Percentiles rank a stretch among this genome's conserved stretches.
Conservation (phyloP, 2,113 vertebrate genomes). For the Paratilapia polleni region DNA sequence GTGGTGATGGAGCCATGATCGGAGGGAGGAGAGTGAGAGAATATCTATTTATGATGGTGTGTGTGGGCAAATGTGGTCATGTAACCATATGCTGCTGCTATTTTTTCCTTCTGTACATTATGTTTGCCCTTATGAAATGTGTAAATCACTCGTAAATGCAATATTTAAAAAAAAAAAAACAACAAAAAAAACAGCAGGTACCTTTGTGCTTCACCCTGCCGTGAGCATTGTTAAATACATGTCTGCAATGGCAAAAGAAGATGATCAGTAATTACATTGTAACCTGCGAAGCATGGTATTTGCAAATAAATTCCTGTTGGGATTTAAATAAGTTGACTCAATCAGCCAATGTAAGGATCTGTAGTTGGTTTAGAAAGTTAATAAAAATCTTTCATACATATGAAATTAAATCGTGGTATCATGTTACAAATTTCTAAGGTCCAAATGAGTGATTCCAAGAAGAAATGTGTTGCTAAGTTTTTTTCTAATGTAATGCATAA, state of each 20-base stretch:
- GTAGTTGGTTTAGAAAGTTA: neutral
- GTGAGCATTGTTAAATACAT: neutral
- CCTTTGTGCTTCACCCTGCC: neutral
- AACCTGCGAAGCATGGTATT: neutral
- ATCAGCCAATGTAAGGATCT: neutral
- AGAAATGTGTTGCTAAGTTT: neutral
- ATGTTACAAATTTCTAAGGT: neutral
- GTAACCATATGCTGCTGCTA: slow-evolving; percentile 53
- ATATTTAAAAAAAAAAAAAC: neutral
- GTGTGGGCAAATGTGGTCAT: slow-evolving; percentile 70
- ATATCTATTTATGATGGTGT: slow-evolving; percentile 65
- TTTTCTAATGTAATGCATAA: no score
- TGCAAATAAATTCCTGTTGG: neutral
- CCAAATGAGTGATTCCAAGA: neutral
- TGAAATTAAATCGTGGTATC: neutral
- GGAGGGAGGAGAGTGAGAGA: slow-evolving; percentile 45
- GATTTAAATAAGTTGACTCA: neutral
- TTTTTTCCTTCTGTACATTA: slow-evolving; percentile 50
- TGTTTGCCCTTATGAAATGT: slow-evolving; percentile 25
- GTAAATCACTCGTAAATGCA: slow-evolving; percentile 28
- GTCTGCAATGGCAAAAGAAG: neutral
- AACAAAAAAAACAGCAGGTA: neutral
- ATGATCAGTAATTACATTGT: neutral
- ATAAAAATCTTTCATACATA: neutral
- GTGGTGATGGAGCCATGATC: slow-evolving; percentile 59